Evolutionary conservation across 2,113 vertebrate genomes (phyloP), one percentile per base, ranked within the genome.

Genomic region (Alaudala cheleensis): DNA sequence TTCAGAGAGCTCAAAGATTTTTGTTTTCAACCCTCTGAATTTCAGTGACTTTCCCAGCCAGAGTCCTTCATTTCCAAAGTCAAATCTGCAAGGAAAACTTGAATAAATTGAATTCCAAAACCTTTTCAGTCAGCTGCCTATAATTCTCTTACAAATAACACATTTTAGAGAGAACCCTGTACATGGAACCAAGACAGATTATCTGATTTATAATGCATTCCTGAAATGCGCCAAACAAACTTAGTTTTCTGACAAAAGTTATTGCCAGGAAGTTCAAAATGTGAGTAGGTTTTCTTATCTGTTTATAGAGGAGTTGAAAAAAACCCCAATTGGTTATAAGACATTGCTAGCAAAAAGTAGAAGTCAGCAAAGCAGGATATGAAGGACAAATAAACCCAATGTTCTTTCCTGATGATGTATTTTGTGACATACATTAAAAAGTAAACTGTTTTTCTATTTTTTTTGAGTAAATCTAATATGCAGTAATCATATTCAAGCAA

Each of bases 31-130:
- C 77, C 53, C 12, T 44, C 82, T 87, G 60, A 86, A 90, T 90
- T 83, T 93, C 69, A 81, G 9, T 86, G 42, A 83, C 70, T 72
- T 93, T 82, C 81, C 40, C 87, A 95, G 86, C 12, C 40, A 78
- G 33, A 4, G 81, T 92, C 24, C 49, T 61, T 83, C 47, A 44
- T 78, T 79, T 79, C 66, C 62, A 95, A 93, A 90, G 29, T 69
- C 58, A 78, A 95, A 93, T 88, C 33, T 53, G 64, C 86, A 81
- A 60, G 45, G 11, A 49, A 62, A 61, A 70, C 47, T 57, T 73
- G 72, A 82, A 80, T 39, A 94, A 79, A 50, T 3, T 56, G 22
- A 89, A 64, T 19, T 49, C 31, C 33, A 69, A 60, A 74, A 12
- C 5, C 40, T 79, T 71, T 79, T 93, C 76, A 92, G 61, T 66